Conservation (phyloP, 2,888 invertebrate genomes). For the Isoperla grammatica region DNA sequence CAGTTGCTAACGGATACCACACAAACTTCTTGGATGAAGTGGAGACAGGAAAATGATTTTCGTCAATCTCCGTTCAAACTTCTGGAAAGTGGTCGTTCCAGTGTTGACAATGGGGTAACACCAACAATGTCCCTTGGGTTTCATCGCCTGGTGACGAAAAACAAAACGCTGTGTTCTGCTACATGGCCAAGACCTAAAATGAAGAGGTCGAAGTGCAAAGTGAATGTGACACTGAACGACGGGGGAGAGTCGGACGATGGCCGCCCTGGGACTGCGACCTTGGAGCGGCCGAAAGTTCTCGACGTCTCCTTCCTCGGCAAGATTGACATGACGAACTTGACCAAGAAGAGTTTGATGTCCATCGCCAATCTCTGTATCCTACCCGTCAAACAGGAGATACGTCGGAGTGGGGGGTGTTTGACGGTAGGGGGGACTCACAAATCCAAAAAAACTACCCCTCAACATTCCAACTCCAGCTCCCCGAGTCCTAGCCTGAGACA, state of each 20-base stretch:
- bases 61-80: too few species aligned
- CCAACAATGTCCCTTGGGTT: background rate
- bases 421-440: background rate
- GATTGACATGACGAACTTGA: slow-evolving; percentile 53
- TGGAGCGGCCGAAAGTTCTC: slow-evolving; percentile 51
- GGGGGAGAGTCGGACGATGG: slow-evolving; percentile 5
- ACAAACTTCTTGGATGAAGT: too few species aligned
- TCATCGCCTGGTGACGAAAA: slow-evolving; percentile 1
- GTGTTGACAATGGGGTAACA: too few species aligned
- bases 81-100: too few species aligned
- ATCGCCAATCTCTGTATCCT: slow-evolving; percentile 43
- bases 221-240: too few species aligned
- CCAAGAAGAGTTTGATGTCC: slow-evolving; percentile 48
- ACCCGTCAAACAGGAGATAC: slow-evolving; percentile 34
- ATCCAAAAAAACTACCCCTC: background rate
- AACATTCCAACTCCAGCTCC: background rate
- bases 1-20: too few species aligned
- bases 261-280: slow-evolving; percentile 52
- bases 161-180: slow-evolving; percentile 12
- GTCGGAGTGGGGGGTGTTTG: background rate
- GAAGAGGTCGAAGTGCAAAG: background rate
- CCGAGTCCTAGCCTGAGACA: slow-evolving; percentile 2
- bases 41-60: too few species aligned
- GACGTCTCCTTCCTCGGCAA: slow-evolving; percentile 48
- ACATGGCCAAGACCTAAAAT: slow-evolving; percentile 22